Conservation (phyloP, 2,888 invertebrate species). For the Drosophila yooni region DNA sequence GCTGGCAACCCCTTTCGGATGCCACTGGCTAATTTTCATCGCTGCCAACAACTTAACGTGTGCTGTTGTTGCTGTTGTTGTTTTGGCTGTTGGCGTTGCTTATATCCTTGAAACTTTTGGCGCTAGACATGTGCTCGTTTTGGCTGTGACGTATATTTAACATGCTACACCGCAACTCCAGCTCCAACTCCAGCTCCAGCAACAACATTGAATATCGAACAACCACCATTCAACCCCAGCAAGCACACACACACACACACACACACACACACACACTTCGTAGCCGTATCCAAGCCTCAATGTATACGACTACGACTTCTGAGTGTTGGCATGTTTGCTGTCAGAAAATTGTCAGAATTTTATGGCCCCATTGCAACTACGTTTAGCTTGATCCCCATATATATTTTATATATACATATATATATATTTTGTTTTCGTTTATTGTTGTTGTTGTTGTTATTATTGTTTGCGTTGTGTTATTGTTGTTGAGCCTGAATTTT, state of each 20-base stretch:
- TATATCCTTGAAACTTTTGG: slow-evolving; percentile 77
- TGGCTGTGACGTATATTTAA: slow-evolving; percentile 75
- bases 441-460: slow-evolving; percentile 10
- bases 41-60: slow-evolving; percentile 72
- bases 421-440: not conserved
- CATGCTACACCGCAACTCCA: slow-evolving; percentile 80
- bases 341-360: slow-evolving; percentile 81
- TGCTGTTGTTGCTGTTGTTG: slow-evolving; percentile 22
- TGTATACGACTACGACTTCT: slow-evolving; percentile 66
- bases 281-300: slow-evolving; percentile 33
- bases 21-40: slow-evolving; percentile 59
- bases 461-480: slow-evolving; percentile 29
- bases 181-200: slow-evolving; percentile 18
- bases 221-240: slow-evolving; percentile 3
- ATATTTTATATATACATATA: too few species aligned
- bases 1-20: slow-evolving; percentile 51
- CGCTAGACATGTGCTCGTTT: slow-evolving; percentile 75
- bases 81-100: slow-evolving; percentile 58
- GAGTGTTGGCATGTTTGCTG: slow-evolving; percentile 81
- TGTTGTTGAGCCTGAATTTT: slow-evolving; percentile 63
- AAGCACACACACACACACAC: not conserved
- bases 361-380: slow-evolving; percentile 63
- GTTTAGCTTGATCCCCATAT: slow-evolving; percentile 27
- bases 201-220: slow-evolving; percentile 10
- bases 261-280: not conserved